Percentiles rank a stretch among this genome's conserved stretches.
These are phyloP conservation scores for Limnephilus marmoratus DNA, from an alignment of 2,888 invertebrate species.

Conservation along the genomic window DNA sequence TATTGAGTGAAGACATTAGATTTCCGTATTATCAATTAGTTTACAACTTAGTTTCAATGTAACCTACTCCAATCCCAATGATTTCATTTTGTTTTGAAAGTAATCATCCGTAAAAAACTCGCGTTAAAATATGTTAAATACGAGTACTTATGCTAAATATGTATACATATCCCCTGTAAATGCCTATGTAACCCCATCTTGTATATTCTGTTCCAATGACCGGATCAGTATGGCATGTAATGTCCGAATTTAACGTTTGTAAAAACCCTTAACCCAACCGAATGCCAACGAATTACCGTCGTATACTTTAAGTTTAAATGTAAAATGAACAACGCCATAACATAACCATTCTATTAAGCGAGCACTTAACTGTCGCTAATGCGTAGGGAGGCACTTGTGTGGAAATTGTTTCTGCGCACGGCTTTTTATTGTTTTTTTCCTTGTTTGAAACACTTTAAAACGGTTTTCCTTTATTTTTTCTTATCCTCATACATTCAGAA, in stretches of 20 bases:
- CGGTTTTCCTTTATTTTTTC: background rate
- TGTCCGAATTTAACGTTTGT: constrained; percentile 43
- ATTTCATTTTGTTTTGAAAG: background rate
- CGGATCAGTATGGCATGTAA: constrained; percentile 18
- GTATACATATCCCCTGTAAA: too few species aligned
- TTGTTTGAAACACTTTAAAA: background rate
- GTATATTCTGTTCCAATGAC: background rate
- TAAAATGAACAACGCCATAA: constrained; percentile 12
- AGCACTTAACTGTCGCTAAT: constrained; percentile 41
- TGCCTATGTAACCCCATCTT: background rate
- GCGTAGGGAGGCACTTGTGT: constrained; percentile 19
- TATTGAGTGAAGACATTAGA: too few species aligned
- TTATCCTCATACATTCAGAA: background rate
- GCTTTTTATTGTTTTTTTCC: constrained; percentile 19
- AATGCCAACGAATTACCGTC: constrained; percentile 37
- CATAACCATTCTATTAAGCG: constrained; percentile 37
- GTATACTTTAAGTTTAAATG: constrained; percentile 37
- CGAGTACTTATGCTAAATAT: background rate
- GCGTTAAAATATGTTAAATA: background rate
- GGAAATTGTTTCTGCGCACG: background rate
- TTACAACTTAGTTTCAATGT: background rate
- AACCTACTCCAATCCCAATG: background rate
- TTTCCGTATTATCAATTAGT: background rate
- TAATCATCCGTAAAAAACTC: background rate
- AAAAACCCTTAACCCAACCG: constrained; percentile 32